Base-by-base conservation (phyloP, 1,140 invertebrate genomes). In the Tetramorium alpestre region DNA sequence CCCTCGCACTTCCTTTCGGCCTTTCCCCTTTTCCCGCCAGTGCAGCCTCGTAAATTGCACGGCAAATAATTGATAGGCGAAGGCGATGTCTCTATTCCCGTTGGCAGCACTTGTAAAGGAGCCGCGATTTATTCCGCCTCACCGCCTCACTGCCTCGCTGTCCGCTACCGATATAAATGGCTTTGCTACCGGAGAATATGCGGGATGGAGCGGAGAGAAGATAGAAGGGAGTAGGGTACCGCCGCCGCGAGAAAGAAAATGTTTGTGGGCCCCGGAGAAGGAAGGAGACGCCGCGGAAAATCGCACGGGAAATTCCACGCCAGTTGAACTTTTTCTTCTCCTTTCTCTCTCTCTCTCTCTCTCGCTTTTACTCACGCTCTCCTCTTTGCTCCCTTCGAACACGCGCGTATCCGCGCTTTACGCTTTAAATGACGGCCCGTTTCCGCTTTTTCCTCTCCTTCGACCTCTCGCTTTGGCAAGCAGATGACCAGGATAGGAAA, bases 1-100 rank as follows among this genome's bases (percentile, higher is more conserved):
- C 58, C 51, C 49, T 54, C 44, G 47, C 22, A 22, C 22, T 64
- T 67, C 73, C 54, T 33, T 49, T 51, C 54, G 90, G 84, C 88
- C 85, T 73, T 86, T 84, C 87, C 85, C 86, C 64, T 90, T 88
- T 77, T 47, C 89, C 87, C 82, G 77, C 78, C 69, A 87, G 90
- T 87, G 92, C 78, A 87, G 86, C 88, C 88, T 93, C 93, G 92
- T 94, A 94, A 94, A 95, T 95, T 94, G 92, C 94, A 89, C 73
- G 91, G 86, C 93, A 93, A 94, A 95, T 95, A 95, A 95, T 95
- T 94, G 94, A 95, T 94, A 94, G 94, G 93, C 93, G 92, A 94
- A 94, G 92, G 92, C 94, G 93, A 94, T 94, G 94, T 95, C 94
- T 95, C 94, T 94, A 94, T 94, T 94, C 94, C 41, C 92, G 94